Evolutionary conservation across 2,113 vertebrate species (phyloP).

Genomic region (Nematolebias whitei): DNA sequence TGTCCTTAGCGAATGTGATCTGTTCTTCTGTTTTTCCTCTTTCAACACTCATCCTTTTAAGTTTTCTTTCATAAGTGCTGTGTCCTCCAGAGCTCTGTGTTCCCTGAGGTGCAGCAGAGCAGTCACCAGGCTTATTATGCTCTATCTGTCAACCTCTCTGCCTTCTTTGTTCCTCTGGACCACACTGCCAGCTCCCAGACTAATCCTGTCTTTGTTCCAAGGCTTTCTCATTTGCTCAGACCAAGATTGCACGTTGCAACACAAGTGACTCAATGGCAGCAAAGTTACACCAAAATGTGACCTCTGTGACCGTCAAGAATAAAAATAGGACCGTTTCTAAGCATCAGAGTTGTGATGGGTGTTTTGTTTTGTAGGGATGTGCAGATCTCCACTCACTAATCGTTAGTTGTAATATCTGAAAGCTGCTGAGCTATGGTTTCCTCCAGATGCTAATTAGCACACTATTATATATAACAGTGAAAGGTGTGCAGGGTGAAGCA

Average conservation of each 20-base stretch:
- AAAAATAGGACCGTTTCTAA: neutral
- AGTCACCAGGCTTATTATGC: conserved; percentile 67
- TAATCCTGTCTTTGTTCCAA: conserved; percentile 70
- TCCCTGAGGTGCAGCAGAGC: conserved; percentile 60
- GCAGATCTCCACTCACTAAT: conserved; percentile 16
- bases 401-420: conserved; percentile 20
- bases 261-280: conserved; percentile 31
- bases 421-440: conserved; percentile 52
- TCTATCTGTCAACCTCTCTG: conserved; percentile 64
- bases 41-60: conserved; percentile 36
- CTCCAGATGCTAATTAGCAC: conserved; percentile 44
- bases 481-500: conserved; percentile 42
- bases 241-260: conserved; percentile 54
- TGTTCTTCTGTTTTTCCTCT: conserved; percentile 8
- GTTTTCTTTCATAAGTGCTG: conserved; percentile 53
- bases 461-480: conserved; percentile 59
- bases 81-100: conserved; percentile 59
- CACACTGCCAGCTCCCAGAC: conserved; percentile 53
- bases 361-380: conserved; percentile 13
- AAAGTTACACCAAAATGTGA: conserved; percentile 17
- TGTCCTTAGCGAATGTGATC: conserved; percentile 2
- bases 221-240: conserved; percentile 59
- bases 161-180: conserved; percentile 65
- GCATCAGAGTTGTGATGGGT: neutral
- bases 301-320: conserved; percentile 22